A percentile compares a stretch with the other conserved stretches of the same genome.
phyloP scores from a whole-genome alignment of 2,888 invertebrate genomes.

The Thecophora atra region DNA sequence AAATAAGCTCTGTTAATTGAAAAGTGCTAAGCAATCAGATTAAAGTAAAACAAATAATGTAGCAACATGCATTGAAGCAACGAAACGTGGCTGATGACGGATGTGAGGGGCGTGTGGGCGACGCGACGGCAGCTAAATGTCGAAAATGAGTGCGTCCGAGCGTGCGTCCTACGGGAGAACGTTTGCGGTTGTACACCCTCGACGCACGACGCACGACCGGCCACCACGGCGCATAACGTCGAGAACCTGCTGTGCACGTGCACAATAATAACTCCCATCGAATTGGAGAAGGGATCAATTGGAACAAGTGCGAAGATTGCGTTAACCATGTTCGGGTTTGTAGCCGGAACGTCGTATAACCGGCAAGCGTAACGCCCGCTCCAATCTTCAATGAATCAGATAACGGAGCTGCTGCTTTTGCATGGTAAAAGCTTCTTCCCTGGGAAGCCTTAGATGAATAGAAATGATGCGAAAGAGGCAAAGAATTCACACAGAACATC shows the following conservation, averaged over 20 bases:
- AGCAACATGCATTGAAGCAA: neutral
- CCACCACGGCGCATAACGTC: conserved; percentile 8
- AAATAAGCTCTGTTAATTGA: neutral
- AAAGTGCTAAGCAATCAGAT: conserved; percentile 14
- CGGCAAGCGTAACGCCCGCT: conserved; percentile 3
- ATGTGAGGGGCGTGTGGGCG: neutral
- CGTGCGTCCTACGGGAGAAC: neutral
- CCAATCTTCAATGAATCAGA: conserved; percentile 9
- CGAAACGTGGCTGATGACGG: neutral
- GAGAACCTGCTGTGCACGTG: conserved; percentile 19
- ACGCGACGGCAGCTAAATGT: neutral
- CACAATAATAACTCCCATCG: conserved; percentile 3
- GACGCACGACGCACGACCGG: conserved; percentile 19
- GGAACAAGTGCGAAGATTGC: conserved; percentile 18
- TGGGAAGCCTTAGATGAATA: neutral
- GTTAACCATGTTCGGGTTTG: conserved; percentile 12
- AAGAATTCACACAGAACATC: conserved; percentile 20
- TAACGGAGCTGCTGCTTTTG: neutral
- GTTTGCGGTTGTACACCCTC: conserved; percentile 19
- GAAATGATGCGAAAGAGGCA: neutral
- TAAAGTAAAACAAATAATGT: neutral
- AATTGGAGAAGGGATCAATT: conserved; percentile 8
- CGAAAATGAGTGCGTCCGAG: neutral
- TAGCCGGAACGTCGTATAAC: conserved; percentile 17
- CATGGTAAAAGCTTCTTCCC: neutral